These are phyloP conservation scores for Ginglymostoma cirratum DNA, from an alignment of 2,113 vertebrate species.

Conservation along the genomic window DNA sequence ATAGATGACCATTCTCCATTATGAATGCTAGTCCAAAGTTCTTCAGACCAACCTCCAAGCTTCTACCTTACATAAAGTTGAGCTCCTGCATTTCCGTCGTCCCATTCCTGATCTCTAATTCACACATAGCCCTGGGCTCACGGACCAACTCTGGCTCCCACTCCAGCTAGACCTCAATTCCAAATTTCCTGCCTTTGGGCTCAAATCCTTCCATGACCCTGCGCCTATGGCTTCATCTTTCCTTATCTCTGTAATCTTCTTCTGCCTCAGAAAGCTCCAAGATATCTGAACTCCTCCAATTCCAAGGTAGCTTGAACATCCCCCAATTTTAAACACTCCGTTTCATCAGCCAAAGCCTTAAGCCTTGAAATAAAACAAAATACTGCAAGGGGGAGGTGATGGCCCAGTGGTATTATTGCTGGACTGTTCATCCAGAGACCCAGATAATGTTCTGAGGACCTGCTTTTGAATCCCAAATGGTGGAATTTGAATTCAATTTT, in stretches of 20 bases:
- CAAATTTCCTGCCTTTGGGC: not conserved
- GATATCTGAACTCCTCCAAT: not conserved
- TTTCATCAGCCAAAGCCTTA: not conserved
- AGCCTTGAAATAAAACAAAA: not conserved
- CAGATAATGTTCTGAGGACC: too few relatives aligned
- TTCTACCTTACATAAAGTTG: not conserved
- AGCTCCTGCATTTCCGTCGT: not conserved
- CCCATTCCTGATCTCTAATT: not conserved
- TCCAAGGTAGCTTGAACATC: not conserved
- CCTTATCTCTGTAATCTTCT: not conserved
- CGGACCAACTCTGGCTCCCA: not conserved
- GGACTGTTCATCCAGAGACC: too few relatives aligned
- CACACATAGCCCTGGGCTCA: not conserved
- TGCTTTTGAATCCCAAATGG: too few relatives aligned
- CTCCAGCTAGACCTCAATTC: not conserved
- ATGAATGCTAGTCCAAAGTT: not conserved
- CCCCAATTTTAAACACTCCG: not conserved
- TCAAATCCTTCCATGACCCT: not conserved
- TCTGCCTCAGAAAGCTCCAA: not conserved
- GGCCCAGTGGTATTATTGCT: too few relatives aligned
- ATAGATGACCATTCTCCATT: not conserved
- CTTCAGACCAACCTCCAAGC: not conserved
- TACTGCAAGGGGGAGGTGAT: too few relatives aligned
- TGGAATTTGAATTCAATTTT: too few relatives aligned
- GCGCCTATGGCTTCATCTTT: not conserved